Evolutionary conservation across 2,113 vertebrate species (phyloP).

Genomic region (Chionodraco myersi): DNA sequence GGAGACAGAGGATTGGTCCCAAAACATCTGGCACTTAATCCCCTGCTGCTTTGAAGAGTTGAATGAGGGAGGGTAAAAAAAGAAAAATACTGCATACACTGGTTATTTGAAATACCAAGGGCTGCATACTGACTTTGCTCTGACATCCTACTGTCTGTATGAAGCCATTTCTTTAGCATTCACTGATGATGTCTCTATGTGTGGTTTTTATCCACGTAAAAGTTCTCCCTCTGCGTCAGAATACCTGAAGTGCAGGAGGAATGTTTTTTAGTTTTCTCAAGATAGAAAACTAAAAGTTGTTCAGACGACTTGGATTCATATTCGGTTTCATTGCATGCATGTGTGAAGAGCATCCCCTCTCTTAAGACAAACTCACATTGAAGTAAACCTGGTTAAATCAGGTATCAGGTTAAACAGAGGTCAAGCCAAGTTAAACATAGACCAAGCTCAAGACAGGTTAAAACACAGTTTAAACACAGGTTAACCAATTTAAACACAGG

Average conservation of each 20-base stretch:
- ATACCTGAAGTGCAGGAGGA: background rate
- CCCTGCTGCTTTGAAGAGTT: slow-evolving; percentile 10
- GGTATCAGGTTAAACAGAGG: background rate
- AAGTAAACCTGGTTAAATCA: slow-evolving; percentile 2
- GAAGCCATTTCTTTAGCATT: slow-evolving; percentile 2
- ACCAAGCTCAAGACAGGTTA: too few relatives aligned
- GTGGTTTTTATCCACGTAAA: background rate
- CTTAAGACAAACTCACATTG: background rate
- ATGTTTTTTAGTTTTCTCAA: slow-evolving; percentile 1
- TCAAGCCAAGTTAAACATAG: too few relatives aligned
- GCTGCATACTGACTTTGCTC: background rate
- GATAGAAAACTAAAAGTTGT: background rate
- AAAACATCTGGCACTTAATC: slow-evolving; percentile 56
- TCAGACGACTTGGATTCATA: slow-evolving; percentile 29
- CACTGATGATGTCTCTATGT: background rate
- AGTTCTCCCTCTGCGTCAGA: background rate
- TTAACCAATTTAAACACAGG: too few relatives aligned
- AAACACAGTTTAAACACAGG: too few relatives aligned
- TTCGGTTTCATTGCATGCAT: slow-evolving; percentile 22
- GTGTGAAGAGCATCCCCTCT: background rate
- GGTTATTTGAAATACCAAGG: background rate
- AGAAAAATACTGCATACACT: background rate
- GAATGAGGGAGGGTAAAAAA: background rate
- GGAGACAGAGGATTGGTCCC: slow-evolving; percentile 30
- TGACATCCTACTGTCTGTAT: background rate